Percentiles rank a stretch among this genome's conserved stretches.
Evolutionary conservation across 2,113 vertebrate genomes (phyloP).

Genomic region (Kryptolebias marmoratus): DNA sequence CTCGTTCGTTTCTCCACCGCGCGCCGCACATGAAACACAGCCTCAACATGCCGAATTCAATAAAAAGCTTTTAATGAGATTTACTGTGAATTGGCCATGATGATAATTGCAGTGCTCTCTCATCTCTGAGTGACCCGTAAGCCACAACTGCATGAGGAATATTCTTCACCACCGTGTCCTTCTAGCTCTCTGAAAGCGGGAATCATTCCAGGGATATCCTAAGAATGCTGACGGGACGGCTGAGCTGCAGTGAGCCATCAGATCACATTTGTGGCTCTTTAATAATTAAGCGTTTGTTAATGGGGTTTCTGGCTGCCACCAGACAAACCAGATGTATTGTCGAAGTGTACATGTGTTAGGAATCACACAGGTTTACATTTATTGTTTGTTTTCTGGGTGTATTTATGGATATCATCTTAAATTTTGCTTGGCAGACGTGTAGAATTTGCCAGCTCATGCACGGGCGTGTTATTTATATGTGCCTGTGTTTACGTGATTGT

Average conservation of each 20-base stretch:
- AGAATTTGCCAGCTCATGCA: slow-evolving; percentile 6
- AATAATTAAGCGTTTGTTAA: slow-evolving; percentile 72
- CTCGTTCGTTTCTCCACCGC: slow-evolving; percentile 15
- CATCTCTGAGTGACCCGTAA: slow-evolving; percentile 11
- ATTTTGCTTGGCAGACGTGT: neutral
- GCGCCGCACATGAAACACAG: slow-evolving; percentile 31
- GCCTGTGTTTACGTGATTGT: slow-evolving; percentile 34
- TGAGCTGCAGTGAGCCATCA: slow-evolving; percentile 55
- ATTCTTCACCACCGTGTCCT: slow-evolving; percentile 24
- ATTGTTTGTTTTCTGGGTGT: slow-evolving; percentile 6
- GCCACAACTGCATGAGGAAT: slow-evolving; percentile 6
- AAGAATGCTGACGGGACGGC: slow-evolving; percentile 56
- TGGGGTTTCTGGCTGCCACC: slow-evolving; percentile 46
- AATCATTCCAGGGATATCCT: slow-evolving; percentile 33
- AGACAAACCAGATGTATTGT: slow-evolving; percentile 49
- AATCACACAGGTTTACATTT: neutral
- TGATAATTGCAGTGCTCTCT: slow-evolving; percentile 17
- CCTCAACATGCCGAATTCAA: slow-evolving; percentile 27
- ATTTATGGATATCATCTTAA: neutral
- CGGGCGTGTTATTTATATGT: slow-evolving; percentile 10
- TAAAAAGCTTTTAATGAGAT: slow-evolving; percentile 18
- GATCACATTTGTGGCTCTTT: slow-evolving; percentile 63
- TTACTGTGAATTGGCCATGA: slow-evolving; percentile 14
- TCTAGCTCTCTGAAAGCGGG: slow-evolving; percentile 34
- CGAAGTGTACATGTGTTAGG: slow-evolving; percentile 5